Percentiles rank a stretch among this genome's conserved stretches.
Evolutionary conservation across 2,888 invertebrate species (phyloP).

Genomic region (Melanostoma scalare): DNA sequence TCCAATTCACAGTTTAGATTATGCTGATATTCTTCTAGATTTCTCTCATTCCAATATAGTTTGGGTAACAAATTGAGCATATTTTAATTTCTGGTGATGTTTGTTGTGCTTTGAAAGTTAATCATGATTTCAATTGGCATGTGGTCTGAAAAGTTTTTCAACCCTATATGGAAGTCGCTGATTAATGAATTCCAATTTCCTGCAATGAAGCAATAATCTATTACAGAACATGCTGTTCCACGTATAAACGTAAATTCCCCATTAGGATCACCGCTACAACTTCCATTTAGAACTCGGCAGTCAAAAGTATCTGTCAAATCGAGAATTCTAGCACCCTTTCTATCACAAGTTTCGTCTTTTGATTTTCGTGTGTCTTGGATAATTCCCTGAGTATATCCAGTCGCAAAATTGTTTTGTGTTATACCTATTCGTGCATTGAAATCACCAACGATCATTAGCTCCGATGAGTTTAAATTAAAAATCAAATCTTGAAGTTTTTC

Average conservation of each 20-base stretch:
- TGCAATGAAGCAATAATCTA: conserved; percentile 22
- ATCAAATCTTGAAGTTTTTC: too few relatives aligned
- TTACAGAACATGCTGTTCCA: conserved; percentile 16
- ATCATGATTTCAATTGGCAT: conserved; percentile 14
- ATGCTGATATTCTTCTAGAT: not conserved
- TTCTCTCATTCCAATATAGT: not conserved
- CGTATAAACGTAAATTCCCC: conserved; percentile 19
- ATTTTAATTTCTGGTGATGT: not conserved
- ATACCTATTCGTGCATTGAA: too few relatives aligned
- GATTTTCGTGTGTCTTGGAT: not conserved
- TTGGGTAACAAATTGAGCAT: not conserved
- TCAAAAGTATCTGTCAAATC: conserved; percentile 8
- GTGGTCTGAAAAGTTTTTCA: conserved; percentile 12
- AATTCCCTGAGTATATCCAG: not conserved
- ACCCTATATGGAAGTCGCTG: conserved; percentile 5
- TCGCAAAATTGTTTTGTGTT: too few relatives aligned
- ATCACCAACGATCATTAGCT: too few relatives aligned
- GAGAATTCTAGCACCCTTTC: not conserved
- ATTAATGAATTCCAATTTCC: conserved; percentile 15
- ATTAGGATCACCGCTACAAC: conserved; percentile 2
- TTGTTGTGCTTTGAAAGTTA: not conserved
- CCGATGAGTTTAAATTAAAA: too few relatives aligned
- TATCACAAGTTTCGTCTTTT: not conserved
- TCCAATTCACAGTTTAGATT: not conserved
- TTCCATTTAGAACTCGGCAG: conserved; percentile 20